Percentiles rank a stretch among this genome's conserved stretches.
phyloP scores from a whole-genome alignment of 2,888 invertebrate species.

The Mythimna pallens region DNA sequence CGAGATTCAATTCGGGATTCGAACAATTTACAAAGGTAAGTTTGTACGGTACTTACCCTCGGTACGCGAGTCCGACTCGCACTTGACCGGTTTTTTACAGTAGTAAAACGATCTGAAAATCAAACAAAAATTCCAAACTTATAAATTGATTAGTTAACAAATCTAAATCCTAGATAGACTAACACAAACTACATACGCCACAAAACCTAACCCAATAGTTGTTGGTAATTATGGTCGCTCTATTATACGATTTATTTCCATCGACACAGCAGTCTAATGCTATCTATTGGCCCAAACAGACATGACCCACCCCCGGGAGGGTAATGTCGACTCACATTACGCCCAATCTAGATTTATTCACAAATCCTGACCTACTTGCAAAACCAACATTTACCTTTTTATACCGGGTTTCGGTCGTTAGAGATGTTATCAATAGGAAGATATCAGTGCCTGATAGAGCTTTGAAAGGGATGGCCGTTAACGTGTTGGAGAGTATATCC shows the following conservation, averaged over 20 bases:
- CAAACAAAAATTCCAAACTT: background rate
- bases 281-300: conserved; percentile 53
- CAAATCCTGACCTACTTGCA: conserved; percentile 79
- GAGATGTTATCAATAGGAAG: conserved; percentile 60
- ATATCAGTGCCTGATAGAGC: conserved; percentile 48
- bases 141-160: background rate
- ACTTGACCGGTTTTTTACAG: no score
- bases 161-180: conserved; percentile 1
- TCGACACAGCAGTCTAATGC: conserved; percentile 57
- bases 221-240: conserved; percentile 31
- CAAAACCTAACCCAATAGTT: conserved; percentile 25
- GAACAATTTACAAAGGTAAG: no score
- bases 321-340: conserved; percentile 80
- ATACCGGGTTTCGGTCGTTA: conserved; percentile 61
- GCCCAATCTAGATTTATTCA: conserved; percentile 81
- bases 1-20: no score
- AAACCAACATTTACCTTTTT: conserved; percentile 74
- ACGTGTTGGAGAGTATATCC: conserved; percentile 15
- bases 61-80: no score
- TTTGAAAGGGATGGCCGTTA: conserved; percentile 36
- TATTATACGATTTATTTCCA: conserved; percentile 61
- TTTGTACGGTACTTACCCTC: no score
- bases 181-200: background rate
- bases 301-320: conserved; percentile 59
- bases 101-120: no score